phyloP scores from a whole-genome alignment of 2,797 vertebrate genomes.

The Enteromius argenteus region DNA sequence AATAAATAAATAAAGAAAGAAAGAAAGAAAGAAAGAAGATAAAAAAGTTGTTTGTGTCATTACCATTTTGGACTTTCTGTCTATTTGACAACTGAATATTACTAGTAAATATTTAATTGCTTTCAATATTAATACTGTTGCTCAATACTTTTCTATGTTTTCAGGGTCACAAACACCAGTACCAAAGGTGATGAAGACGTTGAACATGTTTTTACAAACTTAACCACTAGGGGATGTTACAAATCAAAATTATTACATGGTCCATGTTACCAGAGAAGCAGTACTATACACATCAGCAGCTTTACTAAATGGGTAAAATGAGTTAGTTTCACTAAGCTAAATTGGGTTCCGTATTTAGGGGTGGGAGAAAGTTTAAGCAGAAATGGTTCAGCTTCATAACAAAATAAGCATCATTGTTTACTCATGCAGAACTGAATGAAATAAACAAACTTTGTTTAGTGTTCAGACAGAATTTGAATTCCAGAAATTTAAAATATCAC shows the following conservation, averaged over 20 bases:
- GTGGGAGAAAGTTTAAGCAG: background rate
- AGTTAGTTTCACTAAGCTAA: background rate
- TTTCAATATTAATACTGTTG: constrained; percentile 8
- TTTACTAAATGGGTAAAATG: background rate
- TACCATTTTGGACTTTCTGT: background rate
- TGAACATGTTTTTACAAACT: constrained; percentile 1
- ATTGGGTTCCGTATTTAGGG: background rate
- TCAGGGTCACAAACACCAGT: background rate
- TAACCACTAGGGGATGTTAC: constrained; percentile 27
- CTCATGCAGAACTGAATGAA: background rate
- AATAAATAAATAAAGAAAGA: no score
- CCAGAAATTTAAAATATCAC: background rate
- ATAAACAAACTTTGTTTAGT: background rate
- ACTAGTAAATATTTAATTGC: background rate
- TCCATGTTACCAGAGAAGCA: background rate
- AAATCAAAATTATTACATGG: background rate
- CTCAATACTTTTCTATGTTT: background rate
- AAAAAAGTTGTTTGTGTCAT: background rate
- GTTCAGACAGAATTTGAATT: background rate
- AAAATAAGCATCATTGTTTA: background rate
- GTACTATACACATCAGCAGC: background rate
- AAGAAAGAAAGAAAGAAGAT: no score
- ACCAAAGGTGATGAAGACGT: background rate
- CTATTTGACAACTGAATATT: background rate
- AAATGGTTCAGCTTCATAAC: background rate